Percentiles rank a stretch among this genome's conserved stretches.
Conservation (phyloP, 2,888 invertebrate genomes). For the Entomobrya multifasciata region DNA sequence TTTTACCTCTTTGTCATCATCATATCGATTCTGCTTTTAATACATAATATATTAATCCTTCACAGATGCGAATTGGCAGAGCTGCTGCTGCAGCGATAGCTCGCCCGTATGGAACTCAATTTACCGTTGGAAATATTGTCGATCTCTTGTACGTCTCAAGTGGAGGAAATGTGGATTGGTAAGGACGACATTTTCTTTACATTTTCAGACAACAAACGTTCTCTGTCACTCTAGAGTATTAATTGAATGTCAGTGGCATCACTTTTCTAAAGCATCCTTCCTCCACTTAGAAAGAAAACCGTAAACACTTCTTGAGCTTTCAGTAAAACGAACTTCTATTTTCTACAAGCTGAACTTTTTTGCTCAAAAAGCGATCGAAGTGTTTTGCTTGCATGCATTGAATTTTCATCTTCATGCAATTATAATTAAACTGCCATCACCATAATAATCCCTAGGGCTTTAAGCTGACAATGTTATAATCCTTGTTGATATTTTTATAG, state of each 20-base stretch:
- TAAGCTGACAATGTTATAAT: neutral
- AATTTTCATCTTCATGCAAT: neutral
- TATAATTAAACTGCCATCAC: neutral
- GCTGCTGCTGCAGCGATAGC: conserved; percentile 73
- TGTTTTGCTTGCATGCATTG: neutral
- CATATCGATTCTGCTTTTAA: neutral
- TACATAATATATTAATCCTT: too few species aligned
- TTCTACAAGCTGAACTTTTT: too few species aligned
- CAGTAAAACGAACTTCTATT: too few species aligned
- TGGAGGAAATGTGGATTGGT: conserved; percentile 67
- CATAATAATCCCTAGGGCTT: too few species aligned
- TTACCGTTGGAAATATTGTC: conserved; percentile 82
- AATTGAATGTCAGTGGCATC: too few species aligned
- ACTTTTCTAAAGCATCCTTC: too few species aligned
- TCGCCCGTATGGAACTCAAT: conserved; percentile 73
- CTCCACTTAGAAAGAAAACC: too few species aligned
- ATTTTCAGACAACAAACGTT: neutral
- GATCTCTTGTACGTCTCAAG: conserved; percentile 82
- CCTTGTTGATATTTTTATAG: conserved; percentile 32
- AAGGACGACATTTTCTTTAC: neutral
- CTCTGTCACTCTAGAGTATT: too few species aligned
- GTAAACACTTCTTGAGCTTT: neutral
- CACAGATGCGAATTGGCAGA: conserved; percentile 74
- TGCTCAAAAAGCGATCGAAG: neutral
- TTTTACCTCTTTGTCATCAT: too few species aligned